phyloP scores from a whole-genome alignment of 2,888 invertebrate genomes.

The Dasypogon diadema region DNA sequence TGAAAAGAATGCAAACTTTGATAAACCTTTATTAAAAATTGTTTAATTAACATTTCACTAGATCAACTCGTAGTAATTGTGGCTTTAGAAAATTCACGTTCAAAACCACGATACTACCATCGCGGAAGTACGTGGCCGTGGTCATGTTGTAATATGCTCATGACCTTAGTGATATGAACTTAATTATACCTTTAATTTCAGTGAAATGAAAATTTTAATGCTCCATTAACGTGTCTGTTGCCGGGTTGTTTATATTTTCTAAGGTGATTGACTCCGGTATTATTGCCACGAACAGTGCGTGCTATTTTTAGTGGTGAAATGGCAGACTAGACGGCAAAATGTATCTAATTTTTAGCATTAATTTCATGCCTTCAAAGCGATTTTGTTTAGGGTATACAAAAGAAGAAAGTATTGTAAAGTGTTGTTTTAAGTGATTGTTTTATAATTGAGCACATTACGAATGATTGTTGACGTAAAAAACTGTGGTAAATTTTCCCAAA shows the following conservation, averaged over 20 bases:
- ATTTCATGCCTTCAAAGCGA: constrained; percentile 14
- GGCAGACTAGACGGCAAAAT: constrained; percentile 25
- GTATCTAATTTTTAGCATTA: constrained; percentile 34
- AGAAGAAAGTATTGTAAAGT: background rate
- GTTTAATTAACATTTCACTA: too few relatives aligned
- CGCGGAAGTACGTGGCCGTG: background rate
- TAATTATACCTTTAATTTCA: constrained; percentile 14
- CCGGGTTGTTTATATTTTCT: constrained; percentile 37
- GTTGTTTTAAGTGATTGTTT: background rate
- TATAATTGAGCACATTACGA: too few relatives aligned
- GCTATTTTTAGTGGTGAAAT: constrained; percentile 40
- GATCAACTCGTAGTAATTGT: too few relatives aligned
- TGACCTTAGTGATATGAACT: constrained; percentile 13
- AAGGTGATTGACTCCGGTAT: constrained; percentile 42
- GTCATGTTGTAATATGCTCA: constrained; percentile 1
- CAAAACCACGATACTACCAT: too few relatives aligned
- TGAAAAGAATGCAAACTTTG: too few relatives aligned
- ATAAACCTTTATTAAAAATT: too few relatives aligned
- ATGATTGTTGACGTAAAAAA: too few relatives aligned
- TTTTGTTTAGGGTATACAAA: background rate
- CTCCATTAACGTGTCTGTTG: constrained; percentile 44
- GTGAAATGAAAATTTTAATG: constrained; percentile 39
- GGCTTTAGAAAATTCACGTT: too few relatives aligned
- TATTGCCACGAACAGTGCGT: constrained; percentile 11
- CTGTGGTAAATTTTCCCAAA: too few relatives aligned